Percentiles rank a stretch among this genome's conserved stretches.
Evolutionary conservation across 2,797 vertebrate genomes (phyloP).

Genomic region (Ptychadena robeensis): DNA sequence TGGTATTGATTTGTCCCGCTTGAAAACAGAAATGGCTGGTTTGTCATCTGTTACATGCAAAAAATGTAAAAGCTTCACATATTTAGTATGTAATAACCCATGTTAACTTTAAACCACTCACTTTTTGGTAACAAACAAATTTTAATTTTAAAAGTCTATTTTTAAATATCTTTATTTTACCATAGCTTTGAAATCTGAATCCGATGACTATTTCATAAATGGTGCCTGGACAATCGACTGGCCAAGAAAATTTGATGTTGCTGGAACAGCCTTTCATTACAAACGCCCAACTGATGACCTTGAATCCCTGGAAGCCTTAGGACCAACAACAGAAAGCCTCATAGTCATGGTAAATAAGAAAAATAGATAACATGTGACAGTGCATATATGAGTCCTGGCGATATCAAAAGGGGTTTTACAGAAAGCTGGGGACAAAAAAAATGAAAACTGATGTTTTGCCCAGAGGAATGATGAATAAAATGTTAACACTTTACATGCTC

Average conservation of each 20-base stretch:
- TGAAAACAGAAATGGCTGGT: too few relatives aligned
- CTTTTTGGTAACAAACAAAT: not conserved
- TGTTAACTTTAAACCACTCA: too few relatives aligned
- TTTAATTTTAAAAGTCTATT: not conserved
- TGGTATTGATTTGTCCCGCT: too few relatives aligned
- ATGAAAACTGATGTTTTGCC: too few relatives aligned
- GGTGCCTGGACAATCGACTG: slow-evolving; percentile 99
- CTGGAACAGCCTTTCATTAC: slow-evolving; percentile 95
- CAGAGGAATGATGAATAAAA: too few relatives aligned
- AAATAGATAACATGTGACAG: not conserved
- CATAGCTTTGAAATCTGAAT: slow-evolving; percentile 94
- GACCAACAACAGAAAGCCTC: slow-evolving; percentile 91
- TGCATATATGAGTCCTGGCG: not conserved
- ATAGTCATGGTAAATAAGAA: slow-evolving; percentile 88
- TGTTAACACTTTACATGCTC: too few relatives aligned
- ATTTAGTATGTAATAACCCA: too few relatives aligned
- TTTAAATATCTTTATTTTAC: not conserved
- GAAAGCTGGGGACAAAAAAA: too few relatives aligned
- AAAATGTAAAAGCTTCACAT: too few relatives aligned
- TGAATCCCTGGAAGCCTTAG: slow-evolving; percentile 92
- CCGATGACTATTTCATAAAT: slow-evolving; percentile 96
- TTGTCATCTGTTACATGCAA: too few relatives aligned
- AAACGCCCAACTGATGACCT: slow-evolving; percentile 92
- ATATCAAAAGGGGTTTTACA: too few relatives aligned
- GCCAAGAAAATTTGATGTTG: slow-evolving; percentile 97